Evolutionary conservation across 1,140 invertebrate genomes (phyloP).

Genomic region (Papilio polyxenes): DNA sequence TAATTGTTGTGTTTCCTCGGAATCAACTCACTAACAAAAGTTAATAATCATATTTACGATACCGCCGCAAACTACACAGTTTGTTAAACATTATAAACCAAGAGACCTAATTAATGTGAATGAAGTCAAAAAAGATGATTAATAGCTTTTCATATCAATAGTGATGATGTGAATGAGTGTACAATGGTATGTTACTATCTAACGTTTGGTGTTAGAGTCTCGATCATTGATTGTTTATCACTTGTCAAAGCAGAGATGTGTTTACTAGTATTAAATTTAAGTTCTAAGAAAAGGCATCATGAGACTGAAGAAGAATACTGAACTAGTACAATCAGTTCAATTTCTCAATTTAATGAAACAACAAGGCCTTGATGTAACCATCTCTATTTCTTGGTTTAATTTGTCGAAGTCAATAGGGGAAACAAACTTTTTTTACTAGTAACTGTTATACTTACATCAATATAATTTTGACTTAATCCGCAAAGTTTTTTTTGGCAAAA

Average conservation of each 20-base stretch:
- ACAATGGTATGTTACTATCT: background rate
- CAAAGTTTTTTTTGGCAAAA: background rate
- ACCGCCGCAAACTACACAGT: conserved; percentile 12
- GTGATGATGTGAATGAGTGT: background rate
- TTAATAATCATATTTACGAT: conserved; percentile 32
- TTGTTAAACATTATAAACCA: conserved; percentile 1
- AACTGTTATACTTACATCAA: background rate
- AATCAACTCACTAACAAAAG: conserved; percentile 34
- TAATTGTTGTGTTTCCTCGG: conserved; percentile 31
- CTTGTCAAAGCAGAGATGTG: background rate
- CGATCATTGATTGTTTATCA: background rate
- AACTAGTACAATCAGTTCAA: background rate
- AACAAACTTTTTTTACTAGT: background rate
- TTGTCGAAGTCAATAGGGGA: background rate
- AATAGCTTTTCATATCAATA: background rate
- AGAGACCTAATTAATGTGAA: conserved; percentile 6
- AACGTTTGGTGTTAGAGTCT: background rate
- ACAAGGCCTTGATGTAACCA: background rate
- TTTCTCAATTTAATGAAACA: background rate
- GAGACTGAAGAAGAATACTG: background rate
- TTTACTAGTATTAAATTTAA: too few species aligned
- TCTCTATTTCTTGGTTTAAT: background rate
- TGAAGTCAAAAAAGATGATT: background rate
- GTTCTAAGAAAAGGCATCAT: background rate
- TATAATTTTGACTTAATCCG: background rate